These are phyloP conservation scores for Pachydiplax longipennis DNA, from an alignment of 2,888 invertebrate genomes.

Conservation along the genomic window DNA sequence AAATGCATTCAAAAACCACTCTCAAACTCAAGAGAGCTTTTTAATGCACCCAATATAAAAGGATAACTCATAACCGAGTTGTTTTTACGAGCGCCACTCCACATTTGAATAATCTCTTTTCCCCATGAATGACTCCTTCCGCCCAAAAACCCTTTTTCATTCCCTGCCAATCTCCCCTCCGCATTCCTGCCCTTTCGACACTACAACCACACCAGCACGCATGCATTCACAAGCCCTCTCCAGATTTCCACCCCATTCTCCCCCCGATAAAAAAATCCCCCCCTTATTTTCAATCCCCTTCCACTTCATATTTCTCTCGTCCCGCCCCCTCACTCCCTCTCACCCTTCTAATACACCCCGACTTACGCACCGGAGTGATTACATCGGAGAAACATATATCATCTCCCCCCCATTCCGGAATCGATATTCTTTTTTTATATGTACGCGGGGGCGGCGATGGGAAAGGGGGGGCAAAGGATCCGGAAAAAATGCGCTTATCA, in stretches of 20 bases:
- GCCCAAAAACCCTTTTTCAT: neutral
- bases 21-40: neutral
- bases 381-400: conserved; percentile 35
- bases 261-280: neutral
- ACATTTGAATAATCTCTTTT: neutral
- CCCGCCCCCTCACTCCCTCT: neutral
- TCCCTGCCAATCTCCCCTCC: neutral
- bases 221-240: neutral
- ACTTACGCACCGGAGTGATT: conserved; percentile 9
- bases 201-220: neutral
- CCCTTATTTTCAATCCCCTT: neutral
- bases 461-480: neutral
- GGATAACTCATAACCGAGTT: no score
- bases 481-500: conserved; percentile 41
- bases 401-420: neutral
- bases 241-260: neutral
- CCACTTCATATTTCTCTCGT: neutral
- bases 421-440: neutral
- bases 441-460: neutral
- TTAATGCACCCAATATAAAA: no score
- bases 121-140: neutral
- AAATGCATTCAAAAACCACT: neutral
- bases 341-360: neutral
- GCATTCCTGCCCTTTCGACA: neutral
- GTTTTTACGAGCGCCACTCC: neutral